Evolutionary conservation across 2,113 vertebrate genomes (phyloP).

Genomic region (Cygnus atratus): DNA sequence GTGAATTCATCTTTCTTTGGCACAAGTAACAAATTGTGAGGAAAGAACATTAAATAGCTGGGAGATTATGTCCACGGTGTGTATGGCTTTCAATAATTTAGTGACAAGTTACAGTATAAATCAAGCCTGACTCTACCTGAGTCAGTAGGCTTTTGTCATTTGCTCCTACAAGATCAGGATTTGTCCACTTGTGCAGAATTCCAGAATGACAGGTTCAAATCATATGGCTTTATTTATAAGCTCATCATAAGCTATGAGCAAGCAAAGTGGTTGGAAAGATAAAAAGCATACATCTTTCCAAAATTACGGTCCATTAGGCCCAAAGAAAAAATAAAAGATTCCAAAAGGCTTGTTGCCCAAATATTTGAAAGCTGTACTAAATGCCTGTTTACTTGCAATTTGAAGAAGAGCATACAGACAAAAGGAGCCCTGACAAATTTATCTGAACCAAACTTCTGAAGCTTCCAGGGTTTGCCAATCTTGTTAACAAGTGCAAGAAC

Average conservation of each 20-base stretch:
- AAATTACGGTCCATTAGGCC: not conserved
- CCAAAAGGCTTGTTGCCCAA: not conserved
- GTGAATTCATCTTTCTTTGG: slow-evolving; percentile 5
- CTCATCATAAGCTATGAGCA: not conserved
- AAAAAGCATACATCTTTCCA: not conserved
- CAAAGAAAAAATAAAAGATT: not conserved
- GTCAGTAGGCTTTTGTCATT: not conserved
- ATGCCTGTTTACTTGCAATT: not conserved
- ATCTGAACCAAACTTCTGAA: slow-evolving; percentile 52
- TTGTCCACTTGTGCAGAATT: not conserved
- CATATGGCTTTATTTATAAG: not conserved
- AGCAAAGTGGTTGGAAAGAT: not conserved
- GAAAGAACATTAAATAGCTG: not conserved
- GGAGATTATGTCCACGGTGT: not conserved
- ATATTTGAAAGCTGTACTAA: not conserved
- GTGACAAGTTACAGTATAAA: not conserved
- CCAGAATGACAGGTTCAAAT: not conserved
- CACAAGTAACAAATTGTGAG: not conserved
- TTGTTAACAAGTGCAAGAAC: not conserved
- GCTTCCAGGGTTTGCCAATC: slow-evolving; percentile 34
- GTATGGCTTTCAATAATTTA: not conserved
- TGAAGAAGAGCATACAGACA: not conserved
- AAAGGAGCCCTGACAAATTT: slow-evolving; percentile 52
- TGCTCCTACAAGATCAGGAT: not conserved
- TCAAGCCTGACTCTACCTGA: not conserved